phyloP scores from a whole-genome alignment of 2,797 vertebrate species.

The Euthynnus affinis region DNA sequence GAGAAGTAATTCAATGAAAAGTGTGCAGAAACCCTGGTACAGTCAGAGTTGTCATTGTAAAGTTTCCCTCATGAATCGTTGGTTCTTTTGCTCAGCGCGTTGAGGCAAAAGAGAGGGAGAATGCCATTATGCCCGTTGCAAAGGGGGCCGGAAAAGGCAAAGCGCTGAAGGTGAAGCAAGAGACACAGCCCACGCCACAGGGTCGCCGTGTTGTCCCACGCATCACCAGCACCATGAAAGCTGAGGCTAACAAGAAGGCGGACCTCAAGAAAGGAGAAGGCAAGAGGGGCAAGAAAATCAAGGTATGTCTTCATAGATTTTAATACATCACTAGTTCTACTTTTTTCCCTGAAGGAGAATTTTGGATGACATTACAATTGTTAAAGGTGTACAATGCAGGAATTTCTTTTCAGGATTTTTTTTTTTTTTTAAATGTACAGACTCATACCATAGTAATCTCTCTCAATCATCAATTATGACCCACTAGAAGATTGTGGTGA shows the following conservation, averaged over 20 bases:
- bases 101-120: conserved; percentile 90
- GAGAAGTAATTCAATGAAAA: too few relatives aligned
- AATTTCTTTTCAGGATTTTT: too few relatives aligned
- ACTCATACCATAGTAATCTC: too few relatives aligned
- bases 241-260: conserved; percentile 90
- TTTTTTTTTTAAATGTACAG: too few relatives aligned
- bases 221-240: conserved; percentile 94
- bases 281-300: conserved; percentile 86
- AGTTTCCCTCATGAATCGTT: not conserved
- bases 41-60: not conserved
- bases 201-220: conserved; percentile 91
- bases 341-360: too few relatives aligned
- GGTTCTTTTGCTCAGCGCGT: conserved; percentile 78
- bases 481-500: too few relatives aligned
- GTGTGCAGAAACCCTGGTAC: too few relatives aligned
- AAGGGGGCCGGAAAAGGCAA: conserved; percentile 87
- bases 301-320: conserved; percentile 56
- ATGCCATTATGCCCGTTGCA: conserved; percentile 58
- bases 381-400: too few relatives aligned
- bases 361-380: too few relatives aligned
- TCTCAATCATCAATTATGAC: too few relatives aligned
- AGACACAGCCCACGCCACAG: conserved; percentile 91
- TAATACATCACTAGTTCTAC: not conserved
- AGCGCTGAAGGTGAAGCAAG: conserved; percentile 86
- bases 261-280: conserved; percentile 70